A percentile compares a stretch with the other conserved stretches of the same genome.
Conservation (phyloP, 2,113 vertebrate genomes). For the Chamaetylas fuelleborni region DNA sequence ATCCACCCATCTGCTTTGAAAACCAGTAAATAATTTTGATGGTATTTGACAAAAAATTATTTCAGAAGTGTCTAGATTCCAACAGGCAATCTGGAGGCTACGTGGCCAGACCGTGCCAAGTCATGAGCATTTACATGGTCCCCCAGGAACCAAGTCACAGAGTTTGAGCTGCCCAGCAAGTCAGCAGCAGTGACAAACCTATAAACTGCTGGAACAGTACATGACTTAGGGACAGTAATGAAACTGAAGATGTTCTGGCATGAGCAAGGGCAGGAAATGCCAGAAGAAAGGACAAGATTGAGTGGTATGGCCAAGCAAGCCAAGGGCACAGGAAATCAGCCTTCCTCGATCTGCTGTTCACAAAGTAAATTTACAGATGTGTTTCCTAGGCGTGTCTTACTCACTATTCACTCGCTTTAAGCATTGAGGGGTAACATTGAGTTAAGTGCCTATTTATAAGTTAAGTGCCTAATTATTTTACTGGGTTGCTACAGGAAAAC, state of each 20-base stretch:
- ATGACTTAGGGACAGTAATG: background rate
- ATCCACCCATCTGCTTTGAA: background rate
- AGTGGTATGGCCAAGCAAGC: background rate
- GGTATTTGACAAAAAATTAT: background rate
- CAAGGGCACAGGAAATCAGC: background rate
- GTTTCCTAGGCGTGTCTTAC: background rate
- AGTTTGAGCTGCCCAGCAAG: background rate
- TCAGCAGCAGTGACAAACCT: background rate
- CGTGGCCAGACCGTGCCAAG: background rate
- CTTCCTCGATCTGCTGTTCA: background rate
- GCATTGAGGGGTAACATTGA: background rate
- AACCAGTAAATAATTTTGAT: background rate
- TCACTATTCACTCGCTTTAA: background rate
- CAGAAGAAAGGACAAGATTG: background rate
- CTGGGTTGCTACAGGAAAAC: background rate
- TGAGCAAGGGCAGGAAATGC: background rate
- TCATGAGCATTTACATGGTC: background rate
- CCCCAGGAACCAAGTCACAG: accelerated
- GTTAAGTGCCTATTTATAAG: background rate
- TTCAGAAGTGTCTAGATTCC: background rate
- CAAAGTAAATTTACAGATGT: background rate
- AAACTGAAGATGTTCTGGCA: background rate
- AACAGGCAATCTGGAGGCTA: background rate
- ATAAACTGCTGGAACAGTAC: background rate
- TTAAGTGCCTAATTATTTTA: background rate